These are phyloP conservation scores for Orthonevra nobilis DNA, from an alignment of 2,888 invertebrate species.

Conservation along the genomic window DNA sequence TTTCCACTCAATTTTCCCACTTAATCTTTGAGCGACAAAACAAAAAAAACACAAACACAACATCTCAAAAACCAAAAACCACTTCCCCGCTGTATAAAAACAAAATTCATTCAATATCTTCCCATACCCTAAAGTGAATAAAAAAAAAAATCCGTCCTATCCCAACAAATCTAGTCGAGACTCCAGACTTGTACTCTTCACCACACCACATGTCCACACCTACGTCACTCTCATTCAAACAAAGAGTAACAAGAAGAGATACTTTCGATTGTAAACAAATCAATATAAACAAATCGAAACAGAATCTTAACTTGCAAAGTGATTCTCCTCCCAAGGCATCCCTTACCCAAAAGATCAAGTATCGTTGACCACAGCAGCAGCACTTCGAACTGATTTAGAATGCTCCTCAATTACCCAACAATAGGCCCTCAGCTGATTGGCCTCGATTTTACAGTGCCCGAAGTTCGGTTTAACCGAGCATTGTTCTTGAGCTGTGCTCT, in stretches of 20 bases:
- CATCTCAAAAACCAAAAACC: too few species aligned
- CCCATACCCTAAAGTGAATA: neutral
- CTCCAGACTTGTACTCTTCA: neutral
- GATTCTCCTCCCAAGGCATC: slow-evolving; percentile 31
- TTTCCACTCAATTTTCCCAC: too few species aligned
- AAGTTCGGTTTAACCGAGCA: slow-evolving; percentile 10
- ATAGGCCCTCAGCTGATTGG: slow-evolving; percentile 33
- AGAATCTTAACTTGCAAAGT: slow-evolving; percentile 25
- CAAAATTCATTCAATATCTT: too few species aligned
- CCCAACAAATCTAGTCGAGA: slow-evolving; percentile 19
- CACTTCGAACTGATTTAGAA: slow-evolving; percentile 46
- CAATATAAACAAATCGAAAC: slow-evolving; percentile 25
- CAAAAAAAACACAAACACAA: too few species aligned
- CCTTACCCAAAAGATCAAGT: neutral
- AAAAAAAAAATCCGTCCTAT: slow-evolving; percentile 14
- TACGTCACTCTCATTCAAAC: too few species aligned
- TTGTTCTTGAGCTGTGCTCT: slow-evolving; percentile 5
- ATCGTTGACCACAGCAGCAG: neutral
- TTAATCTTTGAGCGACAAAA: too few species aligned
- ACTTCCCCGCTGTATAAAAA: too few species aligned
- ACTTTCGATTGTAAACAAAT: slow-evolving; percentile 34
- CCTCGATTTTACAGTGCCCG: slow-evolving; percentile 13
- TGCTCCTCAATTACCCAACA: slow-evolving; percentile 51
- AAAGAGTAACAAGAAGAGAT: slow-evolving; percentile 21
- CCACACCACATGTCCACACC: neutral